Evolutionary conservation across 2,797 vertebrate genomes (phyloP).

Genomic region (Vipera latastei): DNA sequence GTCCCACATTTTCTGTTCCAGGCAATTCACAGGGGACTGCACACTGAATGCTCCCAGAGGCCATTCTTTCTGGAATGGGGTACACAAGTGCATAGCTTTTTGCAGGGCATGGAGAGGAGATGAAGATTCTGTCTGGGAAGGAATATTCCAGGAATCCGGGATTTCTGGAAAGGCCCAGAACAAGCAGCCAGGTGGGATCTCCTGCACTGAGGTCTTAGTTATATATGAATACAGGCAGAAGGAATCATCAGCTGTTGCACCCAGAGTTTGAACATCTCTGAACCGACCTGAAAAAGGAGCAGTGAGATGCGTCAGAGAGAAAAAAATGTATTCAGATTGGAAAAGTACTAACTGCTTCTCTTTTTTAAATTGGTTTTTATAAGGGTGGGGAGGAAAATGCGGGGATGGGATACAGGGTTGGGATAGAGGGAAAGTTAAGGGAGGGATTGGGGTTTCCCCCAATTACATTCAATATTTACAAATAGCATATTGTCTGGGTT

Average conservation of each 20-base stretch:
- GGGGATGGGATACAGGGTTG: no score
- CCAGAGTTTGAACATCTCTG: constrained; percentile 86
- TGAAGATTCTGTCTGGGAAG: constrained; percentile 35
- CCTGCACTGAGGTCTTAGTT: constrained; percentile 83
- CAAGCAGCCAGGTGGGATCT: constrained; percentile 74
- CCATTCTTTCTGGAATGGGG: constrained; percentile 65
- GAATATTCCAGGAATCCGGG: constrained; percentile 60
- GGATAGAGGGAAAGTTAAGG: no score
- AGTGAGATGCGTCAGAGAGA: background rate
- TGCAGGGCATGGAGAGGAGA: constrained; percentile 82
- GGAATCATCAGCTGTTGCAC: constrained; percentile 84
- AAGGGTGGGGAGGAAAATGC: no score
- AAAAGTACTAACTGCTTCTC: background rate
- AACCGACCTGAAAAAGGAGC: constrained; percentile 82
- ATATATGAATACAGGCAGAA: constrained; percentile 90
- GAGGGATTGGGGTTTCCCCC: no score
- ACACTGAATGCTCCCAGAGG: constrained; percentile 29
- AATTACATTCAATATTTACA: no score
- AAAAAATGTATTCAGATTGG: background rate
- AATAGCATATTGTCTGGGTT: no score
- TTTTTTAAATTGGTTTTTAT: no score
- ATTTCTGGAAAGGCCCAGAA: constrained; percentile 69
- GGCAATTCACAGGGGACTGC: background rate
- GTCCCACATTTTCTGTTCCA: background rate
- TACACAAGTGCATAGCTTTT: constrained; percentile 87